Evolutionary conservation across 2,888 invertebrate genomes (phyloP).

Genomic region (Thecophora atra): DNA sequence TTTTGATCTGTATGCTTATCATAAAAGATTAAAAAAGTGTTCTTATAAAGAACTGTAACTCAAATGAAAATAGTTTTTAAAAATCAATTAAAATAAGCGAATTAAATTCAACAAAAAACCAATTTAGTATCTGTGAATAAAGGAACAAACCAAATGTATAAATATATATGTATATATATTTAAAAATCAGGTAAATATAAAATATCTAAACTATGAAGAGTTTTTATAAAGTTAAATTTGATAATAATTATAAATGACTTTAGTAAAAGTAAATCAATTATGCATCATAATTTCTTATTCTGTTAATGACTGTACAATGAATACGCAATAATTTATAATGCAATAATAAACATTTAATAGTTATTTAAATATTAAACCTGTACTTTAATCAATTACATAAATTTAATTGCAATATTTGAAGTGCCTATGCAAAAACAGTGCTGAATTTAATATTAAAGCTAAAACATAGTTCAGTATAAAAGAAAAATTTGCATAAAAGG

Average conservation of each 20-base stretch:
- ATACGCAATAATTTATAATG: no score
- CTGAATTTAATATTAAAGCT: neutral
- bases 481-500: neutral
- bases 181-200: neutral
- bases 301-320: neutral
- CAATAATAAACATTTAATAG: no score
- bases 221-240: neutral
- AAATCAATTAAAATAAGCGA: neutral
- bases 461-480: neutral
- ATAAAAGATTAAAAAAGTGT: neutral
- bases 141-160: neutral
- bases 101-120: neutral
- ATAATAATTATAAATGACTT: neutral
- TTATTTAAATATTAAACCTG: no score
- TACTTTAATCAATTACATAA: no score
- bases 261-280: neutral
- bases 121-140: neutral
- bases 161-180: neutral
- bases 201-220: neutral
- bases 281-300: neutral
- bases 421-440: neutral
- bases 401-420: neutral
- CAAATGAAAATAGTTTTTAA: neutral
- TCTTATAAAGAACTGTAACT: neutral
- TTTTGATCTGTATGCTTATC: neutral